Evolutionary conservation across 2,113 vertebrate species (phyloP).

Genomic region (Ornithorhynchus anatinus): DNA sequence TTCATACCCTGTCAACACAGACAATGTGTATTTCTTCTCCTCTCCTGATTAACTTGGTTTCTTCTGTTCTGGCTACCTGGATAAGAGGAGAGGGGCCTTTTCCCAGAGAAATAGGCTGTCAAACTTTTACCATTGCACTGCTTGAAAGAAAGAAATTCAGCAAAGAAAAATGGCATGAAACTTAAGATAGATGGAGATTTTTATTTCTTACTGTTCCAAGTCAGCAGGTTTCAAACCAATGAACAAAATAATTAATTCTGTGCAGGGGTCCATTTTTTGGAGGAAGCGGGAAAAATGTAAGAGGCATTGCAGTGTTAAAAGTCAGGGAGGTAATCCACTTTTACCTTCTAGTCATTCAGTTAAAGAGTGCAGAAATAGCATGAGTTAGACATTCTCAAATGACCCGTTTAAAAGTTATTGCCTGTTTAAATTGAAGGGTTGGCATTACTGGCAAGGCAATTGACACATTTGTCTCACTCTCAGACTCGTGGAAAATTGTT

Average conservation of each 20-base stretch:
- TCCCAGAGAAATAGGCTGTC: constrained; percentile 10
- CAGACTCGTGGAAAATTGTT: constrained; percentile 2
- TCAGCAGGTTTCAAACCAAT: constrained; percentile 6
- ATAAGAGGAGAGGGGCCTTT: not conserved
- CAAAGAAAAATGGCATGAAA: constrained; percentile 16
- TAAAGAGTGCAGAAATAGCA: not conserved
- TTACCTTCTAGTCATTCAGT: not conserved
- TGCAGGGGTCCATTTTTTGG: not conserved
- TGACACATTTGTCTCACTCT: constrained; percentile 19
- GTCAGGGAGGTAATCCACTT: not conserved
- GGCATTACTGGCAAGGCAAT: too few species aligned
- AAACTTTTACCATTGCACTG: constrained; percentile 8
- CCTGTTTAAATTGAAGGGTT: not conserved
- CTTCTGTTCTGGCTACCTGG: not conserved
- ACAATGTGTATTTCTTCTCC: not conserved
- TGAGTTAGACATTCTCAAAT: too few species aligned
- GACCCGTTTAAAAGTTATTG: not conserved
- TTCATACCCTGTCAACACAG: accelerated
- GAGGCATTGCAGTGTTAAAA: not conserved
- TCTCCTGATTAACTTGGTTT: not conserved
- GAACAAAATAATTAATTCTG: constrained; percentile 1
- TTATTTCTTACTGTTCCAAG: not conserved
- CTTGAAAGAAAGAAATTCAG: constrained; percentile 20
- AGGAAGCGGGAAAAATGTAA: not conserved
- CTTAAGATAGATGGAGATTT: not conserved